Evolutionary conservation across 2,888 invertebrate genomes (phyloP).

Genomic region (Alcis repandata): DNA sequence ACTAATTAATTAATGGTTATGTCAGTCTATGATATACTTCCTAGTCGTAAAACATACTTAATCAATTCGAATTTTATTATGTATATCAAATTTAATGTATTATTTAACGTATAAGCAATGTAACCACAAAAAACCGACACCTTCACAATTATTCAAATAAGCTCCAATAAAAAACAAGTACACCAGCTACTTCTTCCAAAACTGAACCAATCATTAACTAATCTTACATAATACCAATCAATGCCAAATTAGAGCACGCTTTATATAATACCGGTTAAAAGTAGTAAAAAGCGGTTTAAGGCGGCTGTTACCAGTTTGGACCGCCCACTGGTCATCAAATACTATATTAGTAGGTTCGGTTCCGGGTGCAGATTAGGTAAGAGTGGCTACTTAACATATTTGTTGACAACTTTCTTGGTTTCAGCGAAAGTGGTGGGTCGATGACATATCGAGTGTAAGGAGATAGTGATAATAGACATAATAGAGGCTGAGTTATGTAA

Average conservation of each 20-base stretch:
- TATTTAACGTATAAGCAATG: neutral
- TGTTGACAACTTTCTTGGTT: slow-evolving; percentile 54
- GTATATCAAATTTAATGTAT: neutral
- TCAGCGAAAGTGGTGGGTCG: slow-evolving; percentile 51
- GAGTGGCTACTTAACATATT: slow-evolving; percentile 49
- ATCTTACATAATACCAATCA: slow-evolving; percentile 39
- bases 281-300: slow-evolving; percentile 8
- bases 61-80: neutral
- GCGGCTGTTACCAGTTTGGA: neutral
- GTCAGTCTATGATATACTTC: too few species aligned
- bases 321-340: slow-evolving; percentile 31
- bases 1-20: too few species aligned
- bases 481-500: slow-evolving; percentile 13
- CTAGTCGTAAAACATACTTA: neutral
- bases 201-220: slow-evolving; percentile 23
- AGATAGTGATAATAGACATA: slow-evolving; percentile 27
- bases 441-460: slow-evolving; percentile 39
- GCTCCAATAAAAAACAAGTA: slow-evolving; percentile 16
- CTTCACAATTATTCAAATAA: slow-evolving; percentile 22
- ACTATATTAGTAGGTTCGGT: slow-evolving; percentile 32
- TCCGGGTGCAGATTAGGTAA: slow-evolving; percentile 49
- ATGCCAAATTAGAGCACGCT: slow-evolving; percentile 40
- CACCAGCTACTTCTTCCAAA: slow-evolving; percentile 19
- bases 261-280: slow-evolving; percentile 27
- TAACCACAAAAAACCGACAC: neutral